Percentiles rank a stretch among this genome's conserved stretches.
phyloP scores from a whole-genome alignment of 2,888 invertebrate species.

The Myathropa florea region DNA sequence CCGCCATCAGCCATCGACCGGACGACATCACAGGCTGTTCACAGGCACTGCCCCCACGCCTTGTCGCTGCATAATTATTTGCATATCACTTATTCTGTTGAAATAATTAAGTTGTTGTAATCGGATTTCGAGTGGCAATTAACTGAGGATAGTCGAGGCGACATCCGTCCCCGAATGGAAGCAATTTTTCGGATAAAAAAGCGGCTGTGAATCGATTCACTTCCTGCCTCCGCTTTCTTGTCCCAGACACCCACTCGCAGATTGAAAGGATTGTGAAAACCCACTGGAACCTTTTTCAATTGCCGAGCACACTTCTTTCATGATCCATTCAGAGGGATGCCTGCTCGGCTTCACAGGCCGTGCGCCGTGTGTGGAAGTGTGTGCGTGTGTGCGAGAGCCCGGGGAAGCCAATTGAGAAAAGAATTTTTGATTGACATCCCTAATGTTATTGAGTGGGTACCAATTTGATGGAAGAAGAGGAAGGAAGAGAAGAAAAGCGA shows the following conservation, averaged over 20 bases:
- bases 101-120: constrained; percentile 34
- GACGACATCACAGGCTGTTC: constrained; percentile 14
- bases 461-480: constrained; percentile 20
- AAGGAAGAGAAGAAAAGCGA: neutral
- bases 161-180: neutral
- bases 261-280: constrained; percentile 27
- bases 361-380: neutral
- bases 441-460: constrained; percentile 35
- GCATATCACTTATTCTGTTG: constrained; percentile 48
- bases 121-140: constrained; percentile 38
- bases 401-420: constrained; percentile 27
- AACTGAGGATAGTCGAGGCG: constrained; percentile 7
- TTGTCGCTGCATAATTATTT: constrained; percentile 49
- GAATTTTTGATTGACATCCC: constrained; percentile 51
- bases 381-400: neutral
- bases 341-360: neutral
- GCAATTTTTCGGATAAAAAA: neutral
- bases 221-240: neutral
- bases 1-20: constrained; percentile 5
- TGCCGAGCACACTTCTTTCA: constrained; percentile 8
- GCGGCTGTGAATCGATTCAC: constrained; percentile 21
- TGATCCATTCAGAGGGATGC: constrained; percentile 4
- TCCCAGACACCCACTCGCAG: neutral
- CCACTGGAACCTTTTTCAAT: constrained; percentile 17
- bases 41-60: constrained; percentile 10